Base-by-base conservation (phyloP, 2,797 vertebrate genomes). In the Poeciliopsis paucimaculata region DNA sequence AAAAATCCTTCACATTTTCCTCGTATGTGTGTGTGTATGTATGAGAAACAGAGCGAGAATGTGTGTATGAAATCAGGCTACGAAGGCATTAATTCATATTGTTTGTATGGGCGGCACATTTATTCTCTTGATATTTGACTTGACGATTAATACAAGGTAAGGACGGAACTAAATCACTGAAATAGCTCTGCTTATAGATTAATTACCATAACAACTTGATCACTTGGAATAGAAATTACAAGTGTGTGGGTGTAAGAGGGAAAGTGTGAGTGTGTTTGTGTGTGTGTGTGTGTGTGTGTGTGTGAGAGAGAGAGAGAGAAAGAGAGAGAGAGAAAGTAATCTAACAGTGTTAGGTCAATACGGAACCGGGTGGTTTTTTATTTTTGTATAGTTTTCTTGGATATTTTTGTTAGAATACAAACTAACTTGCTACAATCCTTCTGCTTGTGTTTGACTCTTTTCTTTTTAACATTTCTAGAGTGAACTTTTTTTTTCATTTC, bases 321-420 rank as follows among this genome's bases (percentile, higher is more conserved):
- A 45, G 12, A 43, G 10, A 46, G 18, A 51, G 49, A 51, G 49
- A 51, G 49, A 51, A 51, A 96, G 96, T 96, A 86, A 87, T 87
- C 86, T 91, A 82, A 97, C 96, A 93, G 89, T 95, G 95, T 94
- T 95, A 93, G 91, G 82, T 86, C 90, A 95, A 95, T 95, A 94
- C 9, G 41, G 95, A 96, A 95, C 89, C 84, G 97, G 96, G 95
- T 97, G 95, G 7, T 92, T 97, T 75, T 97, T 97, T 98, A 98
- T 98, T 98, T 98, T 98, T 98, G 96, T 98, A 98, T 97, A 93
- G 93, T 95, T 96, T 96, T 97, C 96, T 97, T 96, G 96, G 95
- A 95, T 98, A 98, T 98, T 98, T 96, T 98, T 98, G 96, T 97
- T 98, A 98, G 97, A 99, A 98, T 98, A 99, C 98, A 99, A 51